phyloP scores from a whole-genome alignment of 2,113 vertebrate species.

The Bubo blakistoni region DNA sequence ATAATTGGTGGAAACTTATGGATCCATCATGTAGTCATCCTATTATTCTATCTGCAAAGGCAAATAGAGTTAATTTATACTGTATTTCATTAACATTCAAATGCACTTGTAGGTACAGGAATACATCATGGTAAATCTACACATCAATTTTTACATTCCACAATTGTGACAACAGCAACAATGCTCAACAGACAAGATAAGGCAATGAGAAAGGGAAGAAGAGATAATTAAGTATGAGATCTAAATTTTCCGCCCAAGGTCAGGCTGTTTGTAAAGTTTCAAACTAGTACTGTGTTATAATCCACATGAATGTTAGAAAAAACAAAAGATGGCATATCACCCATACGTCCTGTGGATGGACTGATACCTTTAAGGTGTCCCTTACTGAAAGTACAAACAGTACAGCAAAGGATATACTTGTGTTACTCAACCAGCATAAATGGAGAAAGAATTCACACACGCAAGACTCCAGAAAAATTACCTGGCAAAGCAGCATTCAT shows the following conservation, averaged over 20 bases:
- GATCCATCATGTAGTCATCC: background rate
- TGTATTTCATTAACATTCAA: background rate
- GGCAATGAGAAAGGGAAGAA: background rate
- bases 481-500: background rate
- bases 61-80: background rate
- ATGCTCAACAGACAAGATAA: background rate
- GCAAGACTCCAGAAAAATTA: background rate
- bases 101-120: background rate
- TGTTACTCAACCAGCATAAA: background rate
- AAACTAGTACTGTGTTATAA: background rate
- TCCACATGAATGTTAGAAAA: background rate
- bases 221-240: background rate
- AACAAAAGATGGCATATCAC: background rate
- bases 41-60: background rate
- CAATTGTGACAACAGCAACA: background rate
- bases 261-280: background rate
- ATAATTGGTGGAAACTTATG: background rate
- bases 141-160: background rate
- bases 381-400: background rate
- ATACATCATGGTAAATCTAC: background rate
- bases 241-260: background rate
- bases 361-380: background rate
- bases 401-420: background rate
- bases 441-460: background rate
- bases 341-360: background rate